These are phyloP conservation scores for Limulus polyphemus DNA, from an alignment of 2,888 invertebrate species.

Conservation along the genomic window DNA sequence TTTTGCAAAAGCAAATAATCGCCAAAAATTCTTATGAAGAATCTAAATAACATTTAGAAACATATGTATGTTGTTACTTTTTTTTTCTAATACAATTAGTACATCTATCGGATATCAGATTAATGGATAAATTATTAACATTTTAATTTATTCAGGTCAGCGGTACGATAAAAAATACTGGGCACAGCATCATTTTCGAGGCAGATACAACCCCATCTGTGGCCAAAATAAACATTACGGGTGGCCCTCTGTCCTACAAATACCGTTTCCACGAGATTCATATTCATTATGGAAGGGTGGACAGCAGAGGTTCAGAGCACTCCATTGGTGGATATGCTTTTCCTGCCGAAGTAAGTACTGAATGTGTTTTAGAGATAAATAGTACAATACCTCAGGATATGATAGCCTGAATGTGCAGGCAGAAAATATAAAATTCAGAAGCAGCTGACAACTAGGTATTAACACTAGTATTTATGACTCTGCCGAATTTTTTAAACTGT, in stretches of 20 bases:
- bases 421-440: no score
- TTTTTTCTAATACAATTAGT: not conserved
- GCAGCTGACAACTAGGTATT: no score
- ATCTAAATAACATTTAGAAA: not conserved
- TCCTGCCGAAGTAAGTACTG: conserved; percentile 73
- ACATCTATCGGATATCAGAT: no score
- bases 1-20: no score
- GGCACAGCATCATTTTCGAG: conserved; percentile 86
- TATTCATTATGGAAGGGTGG: conserved; percentile 82
- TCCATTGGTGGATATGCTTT: conserved; percentile 90
- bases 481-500: no score
- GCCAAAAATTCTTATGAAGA: no score
- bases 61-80: not conserved
- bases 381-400: no score
- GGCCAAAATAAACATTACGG: conserved; percentile 58
- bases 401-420: no score
- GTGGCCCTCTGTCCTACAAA: conserved; percentile 88
- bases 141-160: conserved; percentile 56
- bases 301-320: conserved; percentile 91
- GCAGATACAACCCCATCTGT: conserved; percentile 40
- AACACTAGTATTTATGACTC: no score
- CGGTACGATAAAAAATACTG: conserved; percentile 78
- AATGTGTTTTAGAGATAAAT: no score
- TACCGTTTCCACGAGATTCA: conserved; percentile 92
- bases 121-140: no score